Evolutionary conservation across 2,888 invertebrate genomes (phyloP).

Genomic region (Machimus rusticus): DNA sequence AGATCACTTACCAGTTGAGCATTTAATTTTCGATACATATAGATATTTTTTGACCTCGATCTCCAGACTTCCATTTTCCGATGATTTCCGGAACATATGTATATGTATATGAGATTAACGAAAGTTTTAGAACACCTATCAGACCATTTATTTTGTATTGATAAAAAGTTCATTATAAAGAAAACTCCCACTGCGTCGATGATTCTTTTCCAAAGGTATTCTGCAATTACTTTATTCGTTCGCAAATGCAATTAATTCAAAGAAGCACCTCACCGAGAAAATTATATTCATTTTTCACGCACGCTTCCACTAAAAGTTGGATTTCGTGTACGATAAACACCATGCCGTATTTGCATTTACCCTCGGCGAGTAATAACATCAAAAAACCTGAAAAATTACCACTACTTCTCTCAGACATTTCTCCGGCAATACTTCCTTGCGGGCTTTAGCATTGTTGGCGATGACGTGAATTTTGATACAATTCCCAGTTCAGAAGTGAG

Average conservation of each 20-base stretch:
- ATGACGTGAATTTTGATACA: neutral
- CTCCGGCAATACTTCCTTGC: neutral
- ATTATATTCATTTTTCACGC: neutral
- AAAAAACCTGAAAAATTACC: neutral
- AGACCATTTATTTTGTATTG: too few relatives aligned
- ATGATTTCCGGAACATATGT: too few relatives aligned
- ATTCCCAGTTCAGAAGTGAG: neutral
- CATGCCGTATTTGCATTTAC: neutral
- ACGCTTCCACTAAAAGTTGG: neutral
- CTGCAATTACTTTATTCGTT: neutral
- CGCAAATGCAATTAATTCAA: neutral
- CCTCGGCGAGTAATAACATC: neutral
- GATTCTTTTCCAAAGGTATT: neutral
- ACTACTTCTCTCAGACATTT: neutral
- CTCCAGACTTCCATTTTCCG: too few relatives aligned
- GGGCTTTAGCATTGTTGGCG: neutral
- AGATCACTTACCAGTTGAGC: too few relatives aligned
- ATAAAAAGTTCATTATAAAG: neutral
- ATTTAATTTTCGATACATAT: too few relatives aligned
- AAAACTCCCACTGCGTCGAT: neutral
- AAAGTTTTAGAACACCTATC: too few relatives aligned
- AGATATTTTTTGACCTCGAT: too few relatives aligned
- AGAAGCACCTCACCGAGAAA: neutral
- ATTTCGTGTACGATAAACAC: neutral
- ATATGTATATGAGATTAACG: too few relatives aligned